Conservation (phyloP, 2,797 vertebrate genomes). For the Alectoris magna region DNA sequence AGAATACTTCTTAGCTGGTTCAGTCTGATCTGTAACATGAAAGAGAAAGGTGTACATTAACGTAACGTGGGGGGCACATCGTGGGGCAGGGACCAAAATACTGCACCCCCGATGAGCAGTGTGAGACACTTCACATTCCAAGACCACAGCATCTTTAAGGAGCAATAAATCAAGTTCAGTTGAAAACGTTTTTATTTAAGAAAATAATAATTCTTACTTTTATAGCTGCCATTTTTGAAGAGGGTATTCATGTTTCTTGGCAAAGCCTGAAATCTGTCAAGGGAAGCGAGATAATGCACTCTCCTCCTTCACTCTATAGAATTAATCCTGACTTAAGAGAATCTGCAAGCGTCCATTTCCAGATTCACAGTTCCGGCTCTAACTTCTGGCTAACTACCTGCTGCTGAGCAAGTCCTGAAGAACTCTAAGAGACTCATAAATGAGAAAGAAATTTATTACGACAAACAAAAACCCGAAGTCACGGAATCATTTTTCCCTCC, state of each 20-base stretch:
- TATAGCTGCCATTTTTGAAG: constrained; percentile 19
- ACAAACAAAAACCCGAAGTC: not conserved
- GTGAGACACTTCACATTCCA: not conserved
- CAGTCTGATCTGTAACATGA: not conserved
- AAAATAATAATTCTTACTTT: constrained; percentile 33
- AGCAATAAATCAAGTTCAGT: not conserved
- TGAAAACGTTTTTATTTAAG: constrained; percentile 17
- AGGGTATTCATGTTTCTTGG: constrained; percentile 11
- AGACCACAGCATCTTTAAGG: not conserved
- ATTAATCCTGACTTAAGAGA: constrained; percentile 18
- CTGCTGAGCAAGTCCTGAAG: not conserved
- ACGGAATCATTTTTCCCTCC: constrained; percentile 20
- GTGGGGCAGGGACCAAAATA: not conserved
- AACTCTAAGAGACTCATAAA: not conserved
- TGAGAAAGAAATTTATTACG: not conserved
- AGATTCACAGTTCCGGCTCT: constrained; percentile 9
- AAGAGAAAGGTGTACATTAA: not conserved
- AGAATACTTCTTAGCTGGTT: constrained; percentile 3
- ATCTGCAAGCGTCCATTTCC: not conserved
- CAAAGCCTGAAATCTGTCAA: constrained; percentile 25
- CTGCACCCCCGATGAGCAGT: not conserved
- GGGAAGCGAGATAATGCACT: not conserved
- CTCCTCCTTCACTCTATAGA: constrained; percentile 18
- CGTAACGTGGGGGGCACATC: not conserved
- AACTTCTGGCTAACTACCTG: not conserved